phyloP scores from a whole-genome alignment of 2,797 vertebrate species.

The Gobio occitaniae region DNA sequence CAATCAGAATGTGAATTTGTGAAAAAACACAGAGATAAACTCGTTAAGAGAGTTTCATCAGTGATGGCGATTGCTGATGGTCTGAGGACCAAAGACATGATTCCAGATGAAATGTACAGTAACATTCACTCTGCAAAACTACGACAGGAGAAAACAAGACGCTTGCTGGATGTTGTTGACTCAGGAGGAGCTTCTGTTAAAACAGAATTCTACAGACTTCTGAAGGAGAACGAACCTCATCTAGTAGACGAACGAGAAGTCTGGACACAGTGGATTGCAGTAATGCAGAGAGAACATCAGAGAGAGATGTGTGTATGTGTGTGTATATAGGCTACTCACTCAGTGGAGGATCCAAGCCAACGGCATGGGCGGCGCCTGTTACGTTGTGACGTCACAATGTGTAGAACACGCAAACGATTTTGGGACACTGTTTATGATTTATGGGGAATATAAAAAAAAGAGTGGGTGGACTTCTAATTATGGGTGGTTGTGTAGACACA shows the following conservation, averaged over 20 bases:
- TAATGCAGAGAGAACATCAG: too few species aligned
- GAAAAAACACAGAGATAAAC: neutral
- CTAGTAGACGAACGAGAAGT: slow-evolving; percentile 7
- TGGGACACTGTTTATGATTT: too few species aligned
- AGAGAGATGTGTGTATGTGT: too few species aligned
- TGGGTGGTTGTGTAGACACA: too few species aligned
- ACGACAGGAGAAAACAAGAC: slow-evolving; percentile 28
- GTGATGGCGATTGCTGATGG: slow-evolving; percentile 26
- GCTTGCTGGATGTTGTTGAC: neutral
- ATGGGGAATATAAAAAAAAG: too few species aligned
- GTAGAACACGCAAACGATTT: too few species aligned
- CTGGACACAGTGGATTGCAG: neutral
- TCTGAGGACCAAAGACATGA: slow-evolving; percentile 30
- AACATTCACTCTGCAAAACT: neutral
- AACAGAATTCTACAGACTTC: slow-evolving; percentile 37
- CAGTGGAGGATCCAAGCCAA: too few species aligned
- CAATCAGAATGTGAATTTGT: slow-evolving; percentile 30
- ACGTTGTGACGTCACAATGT: too few species aligned
- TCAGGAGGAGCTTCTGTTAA: slow-evolving; percentile 28
- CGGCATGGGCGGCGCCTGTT: too few species aligned
- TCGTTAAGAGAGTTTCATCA: slow-evolving; percentile 8
- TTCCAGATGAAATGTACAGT: slow-evolving; percentile 3
- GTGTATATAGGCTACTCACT: too few species aligned
- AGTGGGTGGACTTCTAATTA: too few species aligned
- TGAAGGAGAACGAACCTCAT: slow-evolving; percentile 3